A percentile compares a stretch with the other conserved stretches of the same genome.
phyloP scores from a whole-genome alignment of 1,140 invertebrate genomes.

The Palaemon carinicauda region DNA sequence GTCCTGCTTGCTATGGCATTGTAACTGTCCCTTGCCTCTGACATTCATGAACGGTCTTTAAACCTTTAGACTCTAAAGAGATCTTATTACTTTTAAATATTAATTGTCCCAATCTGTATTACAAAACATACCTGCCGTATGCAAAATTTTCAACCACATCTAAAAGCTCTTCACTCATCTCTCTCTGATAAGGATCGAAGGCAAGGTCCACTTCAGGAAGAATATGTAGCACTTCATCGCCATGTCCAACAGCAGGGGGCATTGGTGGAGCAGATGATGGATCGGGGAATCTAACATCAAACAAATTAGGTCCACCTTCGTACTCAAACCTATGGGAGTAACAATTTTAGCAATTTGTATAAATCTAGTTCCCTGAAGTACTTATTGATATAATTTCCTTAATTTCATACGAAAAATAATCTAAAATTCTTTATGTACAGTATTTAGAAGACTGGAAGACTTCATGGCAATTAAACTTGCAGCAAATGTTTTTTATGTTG shows the following conservation, averaged over 20 bases:
- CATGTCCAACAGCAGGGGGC: constrained; percentile 11
- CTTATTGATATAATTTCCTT: too few relatives aligned
- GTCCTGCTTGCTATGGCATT: too few relatives aligned
- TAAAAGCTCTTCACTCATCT: neutral
- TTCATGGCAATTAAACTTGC: too few relatives aligned
- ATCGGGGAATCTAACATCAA: neutral
- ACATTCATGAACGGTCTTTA: too few relatives aligned
- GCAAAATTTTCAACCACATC: constrained; percentile 30
- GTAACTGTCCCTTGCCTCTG: too few relatives aligned
- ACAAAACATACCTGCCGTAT: constrained; percentile 3
- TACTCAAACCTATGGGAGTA: constrained; percentile 10
- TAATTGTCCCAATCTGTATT: neutral
- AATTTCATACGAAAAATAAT: too few relatives aligned
- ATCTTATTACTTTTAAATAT: too few relatives aligned
- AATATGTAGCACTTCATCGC: constrained; percentile 4
- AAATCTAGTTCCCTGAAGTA: too few relatives aligned
- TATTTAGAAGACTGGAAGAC: too few relatives aligned
- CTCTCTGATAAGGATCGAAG: neutral
- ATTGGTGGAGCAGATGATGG: constrained; percentile 7
- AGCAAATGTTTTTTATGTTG: too few relatives aligned
- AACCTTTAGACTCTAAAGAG: neutral
- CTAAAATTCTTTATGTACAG: too few relatives aligned
- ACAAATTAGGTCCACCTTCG: constrained; percentile 12
- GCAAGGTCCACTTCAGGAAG: neutral
- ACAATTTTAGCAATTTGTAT: neutral